Evolutionary conservation across 2,113 vertebrate species (phyloP), one percentile per base, ranked within the genome.

Genomic region (Pterocles orientalis): DNA sequence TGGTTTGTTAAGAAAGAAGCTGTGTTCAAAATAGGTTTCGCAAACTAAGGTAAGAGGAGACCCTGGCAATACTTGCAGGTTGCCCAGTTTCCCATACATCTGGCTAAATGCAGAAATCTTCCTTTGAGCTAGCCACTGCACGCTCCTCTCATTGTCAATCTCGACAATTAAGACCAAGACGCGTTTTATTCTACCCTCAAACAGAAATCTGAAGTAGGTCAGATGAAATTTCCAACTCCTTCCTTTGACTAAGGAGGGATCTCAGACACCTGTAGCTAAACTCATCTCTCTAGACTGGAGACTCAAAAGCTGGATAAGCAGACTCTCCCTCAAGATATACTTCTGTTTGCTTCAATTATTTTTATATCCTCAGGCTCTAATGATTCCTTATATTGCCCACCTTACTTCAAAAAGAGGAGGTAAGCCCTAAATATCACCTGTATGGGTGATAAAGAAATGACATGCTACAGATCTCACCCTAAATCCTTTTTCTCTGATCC

Each of bases 41-140:
- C 43, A 71, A 31, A 4, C 20, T 45, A 36, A 58, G 53, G 57
- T 3, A 34, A 58, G 66, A 51, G 15, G 24, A 7, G 24, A 66
- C 9, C 47, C 12, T 19, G 28, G 33, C 53, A 45, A 34, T 20
- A 57, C 18, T 6, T 15, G 33, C 28, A 28, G 0, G 0, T 18
- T 34, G 41, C 16, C 31, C 21, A 15, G 45, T 20, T 86, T 68
- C 50, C 33, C 12, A 0, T 9, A 23, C 19, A 12, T 31, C 41
- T 36, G 14, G 19, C 39, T 56, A 13, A 72, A 72, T 7, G 7
- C 21, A 66, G 41, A 61, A 5, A 9, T 36, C 41, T 80, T 34
- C 33, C 68, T 85, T n/a, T 31, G 3, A 51, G 48, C 51, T n/a
- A 29, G 41, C 19, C 13, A 16, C 12, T 3, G 17, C 18, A 7